Percentiles rank a stretch among this genome's conserved stretches.
Conservation (phyloP, 92 coral and sea anemone species). For the Epizoanthus illoricatus region DNA sequence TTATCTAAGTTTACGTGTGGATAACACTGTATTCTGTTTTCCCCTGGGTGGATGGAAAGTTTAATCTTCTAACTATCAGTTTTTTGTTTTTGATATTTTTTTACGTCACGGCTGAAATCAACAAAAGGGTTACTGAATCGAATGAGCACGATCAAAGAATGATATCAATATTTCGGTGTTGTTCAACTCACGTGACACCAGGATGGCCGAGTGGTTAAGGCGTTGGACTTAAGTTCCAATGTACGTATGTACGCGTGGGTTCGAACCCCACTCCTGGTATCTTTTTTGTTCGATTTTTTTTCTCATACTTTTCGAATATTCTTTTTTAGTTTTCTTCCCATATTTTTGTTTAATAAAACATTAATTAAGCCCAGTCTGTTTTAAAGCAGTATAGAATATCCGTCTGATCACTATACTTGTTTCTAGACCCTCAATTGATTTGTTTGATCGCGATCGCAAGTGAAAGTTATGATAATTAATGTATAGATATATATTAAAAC, state of each 20-base stretch:
- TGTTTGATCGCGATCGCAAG: too few species aligned
- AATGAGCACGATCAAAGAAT: neutral
- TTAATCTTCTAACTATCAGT: neutral
- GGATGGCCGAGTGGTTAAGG: constrained; percentile 99
- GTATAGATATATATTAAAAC: too few species aligned
- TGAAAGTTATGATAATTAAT: too few species aligned
- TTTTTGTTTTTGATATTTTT: too few species aligned
- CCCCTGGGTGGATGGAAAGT: too few species aligned
- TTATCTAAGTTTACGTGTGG: neutral
- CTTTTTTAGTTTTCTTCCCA: too few species aligned
- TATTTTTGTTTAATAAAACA: too few species aligned
- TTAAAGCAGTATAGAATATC: too few species aligned
- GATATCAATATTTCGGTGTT: neutral
- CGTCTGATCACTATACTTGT: too few species aligned
- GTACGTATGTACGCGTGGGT: constrained; percentile 82
- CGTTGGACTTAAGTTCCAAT: constrained; percentile 99
- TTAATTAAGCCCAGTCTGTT: too few species aligned
- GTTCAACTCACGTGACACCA: constrained; percentile 62
- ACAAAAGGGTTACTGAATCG: neutral
- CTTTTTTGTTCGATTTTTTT: neutral
- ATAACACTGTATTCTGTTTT: neutral
- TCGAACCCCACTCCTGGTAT: constrained; percentile 79
- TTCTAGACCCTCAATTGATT: too few species aligned
- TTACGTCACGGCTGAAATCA: neutral
- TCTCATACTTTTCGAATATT: neutral